phyloP scores from a whole-genome alignment of 2,113 vertebrate species.

The Daubentonia madagascariensis region DNA sequence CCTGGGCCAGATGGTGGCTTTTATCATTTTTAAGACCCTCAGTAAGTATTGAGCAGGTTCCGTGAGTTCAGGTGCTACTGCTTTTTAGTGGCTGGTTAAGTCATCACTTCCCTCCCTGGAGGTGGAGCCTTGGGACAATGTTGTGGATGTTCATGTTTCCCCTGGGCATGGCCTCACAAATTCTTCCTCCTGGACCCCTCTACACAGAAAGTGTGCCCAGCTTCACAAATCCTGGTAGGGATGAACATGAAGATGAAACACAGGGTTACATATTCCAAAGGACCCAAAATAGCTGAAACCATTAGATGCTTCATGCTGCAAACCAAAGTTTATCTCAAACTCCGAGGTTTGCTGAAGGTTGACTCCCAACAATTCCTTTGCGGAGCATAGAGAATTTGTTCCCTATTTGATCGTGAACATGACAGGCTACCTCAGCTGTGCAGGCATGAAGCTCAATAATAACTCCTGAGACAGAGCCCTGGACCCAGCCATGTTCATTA shows the following conservation, averaged over 20 bases:
- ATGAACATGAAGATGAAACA: not conserved
- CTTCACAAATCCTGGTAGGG: not conserved
- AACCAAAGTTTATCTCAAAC: not conserved
- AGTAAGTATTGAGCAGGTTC: not conserved
- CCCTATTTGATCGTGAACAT: not conserved
- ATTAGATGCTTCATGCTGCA: not conserved
- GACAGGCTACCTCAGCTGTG: not conserved
- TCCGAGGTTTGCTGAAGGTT: not conserved
- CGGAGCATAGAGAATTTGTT: not conserved
- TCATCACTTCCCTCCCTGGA: not conserved
- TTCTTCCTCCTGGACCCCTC: not conserved
- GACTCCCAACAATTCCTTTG: not conserved
- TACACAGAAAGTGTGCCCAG: not conserved
- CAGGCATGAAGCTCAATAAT: not conserved
- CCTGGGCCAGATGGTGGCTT: constrained; percentile 32
- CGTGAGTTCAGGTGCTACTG: not conserved
- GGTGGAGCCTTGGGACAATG: not conserved
- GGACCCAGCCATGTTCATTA: not conserved
- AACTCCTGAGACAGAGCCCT: not conserved
- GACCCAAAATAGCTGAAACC: not conserved
- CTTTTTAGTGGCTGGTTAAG: not conserved
- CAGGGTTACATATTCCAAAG: not conserved
- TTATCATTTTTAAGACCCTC: constrained; percentile 31
- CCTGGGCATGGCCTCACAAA: not conserved
- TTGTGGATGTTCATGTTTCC: not conserved